Evolutionary conservation across 30 jellyfish, hydroid and myxozoan species (phyloP).

Genomic region (Cassiopea andromeda): DNA sequence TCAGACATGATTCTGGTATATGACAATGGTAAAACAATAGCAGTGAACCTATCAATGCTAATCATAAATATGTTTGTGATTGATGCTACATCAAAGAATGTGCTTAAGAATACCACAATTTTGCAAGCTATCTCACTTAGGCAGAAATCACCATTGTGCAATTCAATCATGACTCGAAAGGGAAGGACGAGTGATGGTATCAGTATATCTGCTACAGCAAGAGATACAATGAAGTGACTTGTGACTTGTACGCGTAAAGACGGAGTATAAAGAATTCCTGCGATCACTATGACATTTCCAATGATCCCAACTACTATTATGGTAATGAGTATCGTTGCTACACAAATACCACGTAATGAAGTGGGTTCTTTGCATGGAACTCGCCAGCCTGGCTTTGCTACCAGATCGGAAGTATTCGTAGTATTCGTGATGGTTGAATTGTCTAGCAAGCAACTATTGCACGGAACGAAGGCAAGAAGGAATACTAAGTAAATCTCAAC

Average conservation of each 20-base stretch:
- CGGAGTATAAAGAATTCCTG: slow-evolving; percentile 50
- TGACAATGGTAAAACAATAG: slow-evolving; percentile 60
- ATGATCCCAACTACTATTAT: slow-evolving; percentile 58
- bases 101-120: slow-evolving; percentile 20
- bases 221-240: slow-evolving; percentile 59
- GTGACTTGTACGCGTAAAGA: slow-evolving; percentile 59
- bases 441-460: not conserved
- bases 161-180: slow-evolving; percentile 32
- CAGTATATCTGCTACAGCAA: slow-evolving; percentile 78
- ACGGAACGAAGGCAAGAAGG: not conserved
- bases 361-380: slow-evolving; percentile 23
- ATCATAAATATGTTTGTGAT: slow-evolving; percentile 70
- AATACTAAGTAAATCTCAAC: not conserved
- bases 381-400: not conserved
- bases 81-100: slow-evolving; percentile 57
- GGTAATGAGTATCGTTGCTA: slow-evolving; percentile 18
- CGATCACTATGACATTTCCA: slow-evolving; percentile 79
- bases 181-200: slow-evolving; percentile 57
- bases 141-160: slow-evolving; percentile 61
- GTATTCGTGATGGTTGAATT: not conserved
- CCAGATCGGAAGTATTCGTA: not conserved
- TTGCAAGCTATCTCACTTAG: slow-evolving; percentile 59
- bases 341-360: slow-evolving; percentile 39
- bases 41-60: slow-evolving; percentile 82
- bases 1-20: slow-evolving; percentile 60